phyloP scores from a whole-genome alignment of 2,113 vertebrate genomes.

The Cranoglanis bouderius region DNA sequence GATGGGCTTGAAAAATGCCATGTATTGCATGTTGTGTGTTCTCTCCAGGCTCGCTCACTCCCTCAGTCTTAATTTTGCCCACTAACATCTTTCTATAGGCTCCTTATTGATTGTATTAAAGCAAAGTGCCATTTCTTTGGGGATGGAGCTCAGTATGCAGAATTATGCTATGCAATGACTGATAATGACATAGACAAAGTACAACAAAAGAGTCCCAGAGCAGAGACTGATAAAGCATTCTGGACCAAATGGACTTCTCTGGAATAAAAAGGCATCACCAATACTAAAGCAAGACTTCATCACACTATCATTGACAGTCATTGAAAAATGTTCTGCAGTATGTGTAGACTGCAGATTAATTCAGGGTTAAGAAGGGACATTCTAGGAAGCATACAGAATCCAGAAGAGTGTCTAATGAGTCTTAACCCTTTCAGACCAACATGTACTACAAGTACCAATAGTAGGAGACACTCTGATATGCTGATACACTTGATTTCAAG shows the following conservation, averaged over 20 bases:
- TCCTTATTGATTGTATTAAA: conserved; percentile 39
- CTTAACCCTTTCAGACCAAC: neutral
- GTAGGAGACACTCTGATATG: neutral
- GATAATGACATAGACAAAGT: conserved; percentile 9
- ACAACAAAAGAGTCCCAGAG: neutral
- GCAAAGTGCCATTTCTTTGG: conserved; percentile 32
- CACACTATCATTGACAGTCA: neutral
- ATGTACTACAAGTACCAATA: neutral
- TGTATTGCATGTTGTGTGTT: neutral
- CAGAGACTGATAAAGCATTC: conserved; percentile 11
- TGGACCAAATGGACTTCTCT: neutral
- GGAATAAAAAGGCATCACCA: conserved; percentile 16
- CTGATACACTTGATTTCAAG: neutral
- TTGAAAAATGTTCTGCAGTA: neutral
- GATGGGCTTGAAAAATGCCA: neutral
- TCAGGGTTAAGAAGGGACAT: neutral
- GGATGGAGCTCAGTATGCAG: neutral
- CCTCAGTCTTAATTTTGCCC: neutral
- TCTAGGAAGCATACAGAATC: neutral
- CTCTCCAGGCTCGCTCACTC: neutral
- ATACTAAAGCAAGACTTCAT: neutral
- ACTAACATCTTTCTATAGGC: neutral
- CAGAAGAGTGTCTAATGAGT: neutral
- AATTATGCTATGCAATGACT: neutral
- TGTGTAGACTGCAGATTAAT: neutral